Evolutionary conservation across 1,140 invertebrate species (phyloP).

Genomic region (Solen grandis): DNA sequence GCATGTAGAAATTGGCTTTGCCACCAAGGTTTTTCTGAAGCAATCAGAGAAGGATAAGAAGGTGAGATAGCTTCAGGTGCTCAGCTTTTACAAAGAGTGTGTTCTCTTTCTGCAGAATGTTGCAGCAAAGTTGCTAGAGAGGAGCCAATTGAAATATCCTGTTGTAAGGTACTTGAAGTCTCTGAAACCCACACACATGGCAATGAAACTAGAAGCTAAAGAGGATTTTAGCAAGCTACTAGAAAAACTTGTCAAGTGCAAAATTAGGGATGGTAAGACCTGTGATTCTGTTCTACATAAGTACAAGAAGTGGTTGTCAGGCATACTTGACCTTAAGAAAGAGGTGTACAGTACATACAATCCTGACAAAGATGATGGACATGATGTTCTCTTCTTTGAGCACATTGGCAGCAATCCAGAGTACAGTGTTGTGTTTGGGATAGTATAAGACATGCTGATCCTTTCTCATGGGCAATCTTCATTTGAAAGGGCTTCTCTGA

Average conservation of each 20-base stretch:
- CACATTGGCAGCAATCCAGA: slow-evolving; percentile 25
- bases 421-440: slow-evolving; percentile 3
- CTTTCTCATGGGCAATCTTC: slow-evolving; percentile 41
- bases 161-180: slow-evolving; percentile 35
- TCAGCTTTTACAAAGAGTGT: slow-evolving; percentile 16
- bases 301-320: slow-evolving; percentile 27
- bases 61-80: slow-evolving; percentile 5
- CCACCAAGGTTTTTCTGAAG: slow-evolving; percentile 7
- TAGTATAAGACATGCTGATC: slow-evolving; percentile 41
- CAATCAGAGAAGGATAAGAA: slow-evolving; percentile 24
- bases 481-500: slow-evolving; percentile 37
- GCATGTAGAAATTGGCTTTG: slow-evolving; percentile 29
- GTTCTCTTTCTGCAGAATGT: slow-evolving; percentile 13
- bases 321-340: slow-evolving; percentile 13
- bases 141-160: slow-evolving; percentile 15
- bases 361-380: slow-evolving; percentile 1
- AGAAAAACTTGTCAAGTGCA: neutral
- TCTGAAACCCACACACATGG: slow-evolving; percentile 41
- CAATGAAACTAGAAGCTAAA: slow-evolving; percentile 2
- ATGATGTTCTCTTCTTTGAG: slow-evolving; percentile 19
- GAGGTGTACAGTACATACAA: slow-evolving; percentile 24
- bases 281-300: slow-evolving; percentile 19
- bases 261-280: slow-evolving; percentile 14
- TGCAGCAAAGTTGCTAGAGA: slow-evolving; percentile 11
- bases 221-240: slow-evolving; percentile 14